A percentile compares a stretch with the other conserved stretches of the same genome.
These are phyloP conservation scores for Drosophila watanabei DNA, from an alignment of 1,140 invertebrate genomes.

Conservation along the genomic window DNA sequence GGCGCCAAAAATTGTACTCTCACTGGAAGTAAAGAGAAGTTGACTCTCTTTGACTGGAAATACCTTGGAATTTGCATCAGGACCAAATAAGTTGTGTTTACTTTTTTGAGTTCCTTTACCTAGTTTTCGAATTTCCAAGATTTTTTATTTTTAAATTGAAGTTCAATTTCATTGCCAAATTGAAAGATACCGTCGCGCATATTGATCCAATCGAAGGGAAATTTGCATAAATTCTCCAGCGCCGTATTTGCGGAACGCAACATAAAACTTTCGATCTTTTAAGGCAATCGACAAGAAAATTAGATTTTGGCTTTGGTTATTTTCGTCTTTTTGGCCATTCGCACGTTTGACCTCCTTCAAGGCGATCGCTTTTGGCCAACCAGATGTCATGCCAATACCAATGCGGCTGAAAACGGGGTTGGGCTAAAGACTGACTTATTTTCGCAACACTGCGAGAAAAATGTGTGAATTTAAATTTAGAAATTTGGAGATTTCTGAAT, in stretches of 20 bases:
- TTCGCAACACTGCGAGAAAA: slow-evolving; percentile 69
- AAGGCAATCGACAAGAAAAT: slow-evolving; percentile 50
- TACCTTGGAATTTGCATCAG: slow-evolving; percentile 17
- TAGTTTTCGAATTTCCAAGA: not conserved
- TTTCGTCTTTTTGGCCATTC: slow-evolving; percentile 36
- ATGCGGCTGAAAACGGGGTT: slow-evolving; percentile 30
- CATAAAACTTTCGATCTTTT: slow-evolving; percentile 59
- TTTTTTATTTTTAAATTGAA: slow-evolving; percentile 31
- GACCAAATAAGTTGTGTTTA: not conserved
- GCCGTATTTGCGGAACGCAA: slow-evolving; percentile 38
- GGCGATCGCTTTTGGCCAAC: slow-evolving; percentile 70
- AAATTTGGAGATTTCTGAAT: too few relatives aligned
- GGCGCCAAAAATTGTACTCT: slow-evolving; percentile 61
- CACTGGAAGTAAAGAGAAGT: slow-evolving; percentile 50
- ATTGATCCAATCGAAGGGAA: slow-evolving; percentile 34
- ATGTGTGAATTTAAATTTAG: too few relatives aligned
- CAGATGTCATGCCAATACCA: slow-evolving; percentile 1
- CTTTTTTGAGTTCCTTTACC: not conserved
- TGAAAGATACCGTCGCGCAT: slow-evolving; percentile 42
- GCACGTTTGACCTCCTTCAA: slow-evolving; percentile 76
- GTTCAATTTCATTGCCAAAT: slow-evolving; percentile 57
- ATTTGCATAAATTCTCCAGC: slow-evolving; percentile 61
- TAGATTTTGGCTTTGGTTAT: slow-evolving; percentile 31
- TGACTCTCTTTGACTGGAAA: slow-evolving; percentile 18
- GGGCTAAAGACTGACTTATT: slow-evolving; percentile 40